Evolutionary conservation across 2,888 invertebrate genomes (phyloP).

Genomic region (Dendrolimus houi): DNA sequence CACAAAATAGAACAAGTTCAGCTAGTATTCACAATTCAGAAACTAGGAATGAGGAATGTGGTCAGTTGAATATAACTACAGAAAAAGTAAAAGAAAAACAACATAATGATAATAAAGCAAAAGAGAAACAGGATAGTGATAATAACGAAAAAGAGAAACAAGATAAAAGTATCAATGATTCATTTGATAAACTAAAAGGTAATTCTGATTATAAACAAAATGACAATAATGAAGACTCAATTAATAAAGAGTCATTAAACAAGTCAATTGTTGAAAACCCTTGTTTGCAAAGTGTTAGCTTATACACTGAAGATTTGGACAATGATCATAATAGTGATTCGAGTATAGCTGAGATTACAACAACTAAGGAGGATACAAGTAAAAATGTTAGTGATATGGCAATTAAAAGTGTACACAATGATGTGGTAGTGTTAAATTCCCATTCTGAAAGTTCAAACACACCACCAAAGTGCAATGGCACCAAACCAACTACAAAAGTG

Average conservation of each 20-base stretch:
- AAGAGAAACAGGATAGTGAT: not conserved
- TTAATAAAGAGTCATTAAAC: not conserved
- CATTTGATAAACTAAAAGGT: not conserved
- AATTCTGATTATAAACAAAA: not conserved
- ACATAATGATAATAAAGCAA: not conserved
- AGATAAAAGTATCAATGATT: not conserved
- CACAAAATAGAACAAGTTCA: constrained; percentile 1
- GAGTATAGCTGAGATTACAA: constrained; percentile 10
- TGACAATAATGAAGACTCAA: not conserved
- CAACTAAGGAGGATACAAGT: constrained; percentile 3
- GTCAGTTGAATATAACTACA: not conserved
- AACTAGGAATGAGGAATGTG: not conserved
- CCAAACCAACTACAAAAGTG: constrained; percentile 14
- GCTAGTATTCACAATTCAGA: not conserved
- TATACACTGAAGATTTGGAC: constrained; percentile 45
- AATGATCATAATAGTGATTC: constrained; percentile 34
- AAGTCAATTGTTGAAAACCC: constrained; percentile 27
- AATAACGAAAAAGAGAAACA: not conserved
- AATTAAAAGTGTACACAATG: constrained; percentile 12
- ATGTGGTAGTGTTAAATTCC: constrained; percentile 33
- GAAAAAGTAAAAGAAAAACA: not conserved
- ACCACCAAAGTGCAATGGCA: constrained; percentile 9
- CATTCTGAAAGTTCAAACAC: constrained; percentile 25
- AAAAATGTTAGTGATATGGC: constrained; percentile 6
- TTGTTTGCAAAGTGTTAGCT: constrained; percentile 50